Evolutionary conservation across 2,797 vertebrate genomes (phyloP), one percentile per base, ranked within the genome.

Genomic region (Hyperoplus lanceolatus): DNA sequence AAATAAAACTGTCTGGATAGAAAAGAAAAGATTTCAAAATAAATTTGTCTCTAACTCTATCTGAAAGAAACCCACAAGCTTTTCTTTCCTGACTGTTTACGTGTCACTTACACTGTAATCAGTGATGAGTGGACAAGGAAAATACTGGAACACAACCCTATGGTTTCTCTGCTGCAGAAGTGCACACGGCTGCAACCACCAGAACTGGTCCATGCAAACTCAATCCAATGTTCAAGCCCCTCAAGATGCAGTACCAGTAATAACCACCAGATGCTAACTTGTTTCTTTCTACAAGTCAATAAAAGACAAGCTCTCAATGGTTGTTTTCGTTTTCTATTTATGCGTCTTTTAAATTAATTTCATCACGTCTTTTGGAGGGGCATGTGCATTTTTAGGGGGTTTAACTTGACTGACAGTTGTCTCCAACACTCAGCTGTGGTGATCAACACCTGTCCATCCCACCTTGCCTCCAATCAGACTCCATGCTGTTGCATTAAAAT

Each of bases 11-110:
- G 60, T 73, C 5, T 59, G 18, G n/a, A 11, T 4, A 59, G 8
- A 50, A 43, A 59, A 65, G 4, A 43, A 60, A 79, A 42, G 0
- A 39, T 11, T n/a, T 57, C 29, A 55, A 14, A 73, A 77, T 10
- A 46, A 57, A 42, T 38, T 71, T 13, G 16, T 51, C 53, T 67
- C 9, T 0, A 36, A 53, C 8, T 75, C 9, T 5, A 5, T 43
- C 6, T 5, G 42, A 43, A 43, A 43, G n/a, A 54, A 12, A 16
- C 57, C 42, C 46, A 36, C 58, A 58, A 38, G 36, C 38, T 50
- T 75, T 82, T 83, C 73, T 81, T 64, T 80, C 60, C 55, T 57
- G 54, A 8, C 54, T 68, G 36, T 69, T 73, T 65, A 1, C 21
- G 21, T 60, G 7, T 67, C 60, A 67, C 16, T 41, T 50, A 49